These are phyloP conservation scores for Rallus crepitans DNA, from an alignment of 2,797 vertebrate genomes.

Conservation along the genomic window DNA sequence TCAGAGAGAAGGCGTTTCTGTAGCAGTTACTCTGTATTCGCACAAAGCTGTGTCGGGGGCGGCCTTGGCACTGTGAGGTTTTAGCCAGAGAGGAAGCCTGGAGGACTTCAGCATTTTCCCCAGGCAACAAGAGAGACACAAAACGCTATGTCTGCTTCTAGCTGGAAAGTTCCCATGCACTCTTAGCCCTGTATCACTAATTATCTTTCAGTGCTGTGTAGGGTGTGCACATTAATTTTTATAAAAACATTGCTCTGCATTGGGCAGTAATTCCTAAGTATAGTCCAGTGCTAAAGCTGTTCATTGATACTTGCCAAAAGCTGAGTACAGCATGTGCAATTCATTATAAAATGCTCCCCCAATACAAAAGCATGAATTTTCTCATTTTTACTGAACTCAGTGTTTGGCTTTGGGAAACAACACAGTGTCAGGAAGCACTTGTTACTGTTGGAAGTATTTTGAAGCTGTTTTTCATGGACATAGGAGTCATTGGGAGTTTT, in stretches of 20 bases:
- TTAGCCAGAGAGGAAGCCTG: neutral
- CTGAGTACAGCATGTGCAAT: neutral
- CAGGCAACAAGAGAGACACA: conserved; percentile 2
- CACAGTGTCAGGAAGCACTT: neutral
- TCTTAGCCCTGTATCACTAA: neutral
- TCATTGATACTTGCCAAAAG: neutral
- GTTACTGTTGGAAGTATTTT: neutral
- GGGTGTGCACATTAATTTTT: neutral
- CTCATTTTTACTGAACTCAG: neutral
- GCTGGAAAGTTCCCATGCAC: neutral
- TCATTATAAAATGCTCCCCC: neutral
- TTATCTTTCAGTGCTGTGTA: neutral
- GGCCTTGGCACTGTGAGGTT: neutral
- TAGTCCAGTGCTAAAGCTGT: neutral
- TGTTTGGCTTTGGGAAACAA: neutral
- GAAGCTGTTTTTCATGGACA: neutral
- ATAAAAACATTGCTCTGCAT: neutral
- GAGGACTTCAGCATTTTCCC: neutral
- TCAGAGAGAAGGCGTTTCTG: neutral
- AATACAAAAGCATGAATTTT: neutral
- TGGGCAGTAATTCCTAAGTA: neutral
- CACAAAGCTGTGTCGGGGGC: neutral
- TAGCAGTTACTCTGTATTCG: neutral
- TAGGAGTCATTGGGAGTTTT: neutral
- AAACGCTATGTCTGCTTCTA: neutral